Evolutionary conservation across 53 echinoderm and acorn worm species (phyloP).

Genomic region (Echinometra lucunter): DNA sequence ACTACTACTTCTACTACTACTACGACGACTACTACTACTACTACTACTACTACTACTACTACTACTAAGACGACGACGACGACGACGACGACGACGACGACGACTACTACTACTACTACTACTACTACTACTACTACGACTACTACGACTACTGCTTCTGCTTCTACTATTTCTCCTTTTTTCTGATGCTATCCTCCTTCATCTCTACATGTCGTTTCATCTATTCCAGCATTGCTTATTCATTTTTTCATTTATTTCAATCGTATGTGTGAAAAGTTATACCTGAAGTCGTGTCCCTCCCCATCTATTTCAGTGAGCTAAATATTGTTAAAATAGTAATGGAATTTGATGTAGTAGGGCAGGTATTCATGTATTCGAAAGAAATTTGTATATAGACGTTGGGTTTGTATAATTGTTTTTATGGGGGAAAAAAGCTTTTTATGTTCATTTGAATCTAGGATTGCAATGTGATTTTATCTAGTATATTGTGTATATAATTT

Average conservation of each 20-base stretch:
- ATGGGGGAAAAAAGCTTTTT: neutral
- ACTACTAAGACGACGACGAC: too few species aligned
- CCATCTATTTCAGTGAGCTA: neutral
- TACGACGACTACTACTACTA: neutral
- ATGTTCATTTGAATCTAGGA: neutral
- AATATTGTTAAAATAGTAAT: neutral
- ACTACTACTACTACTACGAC: too few species aligned
- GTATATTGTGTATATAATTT: constrained; percentile 29
- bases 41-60: neutral
- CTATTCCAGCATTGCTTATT: too few species aligned
- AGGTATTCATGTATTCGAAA: too few species aligned
- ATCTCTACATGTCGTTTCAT: too few species aligned
- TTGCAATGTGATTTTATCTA: neutral
- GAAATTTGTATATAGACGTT: too few species aligned
- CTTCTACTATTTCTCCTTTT: too few species aligned
- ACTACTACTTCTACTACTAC: constrained; percentile 22
- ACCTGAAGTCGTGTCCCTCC: neutral
- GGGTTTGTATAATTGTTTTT: neutral
- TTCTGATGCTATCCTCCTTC: too few species aligned
- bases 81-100: too few species aligned
- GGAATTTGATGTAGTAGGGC: neutral
- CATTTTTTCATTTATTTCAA: neutral
- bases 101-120: too few species aligned
- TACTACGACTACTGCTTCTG: too few species aligned
- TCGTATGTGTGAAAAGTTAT: neutral